These are phyloP conservation scores for Acrobasis suavella DNA, from an alignment of 2,888 invertebrate genomes.

Conservation along the genomic window DNA sequence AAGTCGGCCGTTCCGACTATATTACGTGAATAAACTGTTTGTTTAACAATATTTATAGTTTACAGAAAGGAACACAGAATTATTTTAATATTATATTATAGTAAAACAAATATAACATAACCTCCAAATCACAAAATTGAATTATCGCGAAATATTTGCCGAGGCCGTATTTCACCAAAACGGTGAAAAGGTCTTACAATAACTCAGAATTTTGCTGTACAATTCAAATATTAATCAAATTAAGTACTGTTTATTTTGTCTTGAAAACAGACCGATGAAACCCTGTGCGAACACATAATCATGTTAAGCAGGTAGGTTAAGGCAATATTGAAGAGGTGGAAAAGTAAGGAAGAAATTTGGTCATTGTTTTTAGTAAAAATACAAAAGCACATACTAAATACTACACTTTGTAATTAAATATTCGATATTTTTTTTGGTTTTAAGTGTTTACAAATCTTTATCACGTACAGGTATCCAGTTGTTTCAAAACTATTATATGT, in stretches of 20 bases:
- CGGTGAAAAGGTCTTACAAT: slow-evolving; percentile 11
- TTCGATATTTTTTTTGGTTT: too few species aligned
- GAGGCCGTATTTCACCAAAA: slow-evolving; percentile 9
- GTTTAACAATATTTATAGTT: too few species aligned
- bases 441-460: too few species aligned
- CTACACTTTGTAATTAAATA: too few species aligned
- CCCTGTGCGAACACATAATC: slow-evolving; percentile 36
- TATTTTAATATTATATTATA: neutral
- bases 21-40: too few species aligned
- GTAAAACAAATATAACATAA: neutral
- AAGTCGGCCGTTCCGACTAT: too few species aligned
- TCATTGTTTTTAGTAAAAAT: neutral
- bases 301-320: slow-evolving; percentile 49
- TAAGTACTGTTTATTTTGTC: slow-evolving; percentile 25
- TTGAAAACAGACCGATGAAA: slow-evolving; percentile 32
- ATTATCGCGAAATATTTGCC: slow-evolving; percentile 7
- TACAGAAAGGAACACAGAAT: neutral
- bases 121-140: neutral
- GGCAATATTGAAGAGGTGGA: slow-evolving; percentile 32
- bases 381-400: too few species aligned
- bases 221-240: slow-evolving; percentile 24
- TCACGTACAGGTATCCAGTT: too few species aligned
- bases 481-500: too few species aligned
- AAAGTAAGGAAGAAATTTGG: neutral
- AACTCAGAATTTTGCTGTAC: slow-evolving; percentile 19